phyloP scores from a whole-genome alignment of 2,888 invertebrate species.

The Plemyria rubiginata region DNA sequence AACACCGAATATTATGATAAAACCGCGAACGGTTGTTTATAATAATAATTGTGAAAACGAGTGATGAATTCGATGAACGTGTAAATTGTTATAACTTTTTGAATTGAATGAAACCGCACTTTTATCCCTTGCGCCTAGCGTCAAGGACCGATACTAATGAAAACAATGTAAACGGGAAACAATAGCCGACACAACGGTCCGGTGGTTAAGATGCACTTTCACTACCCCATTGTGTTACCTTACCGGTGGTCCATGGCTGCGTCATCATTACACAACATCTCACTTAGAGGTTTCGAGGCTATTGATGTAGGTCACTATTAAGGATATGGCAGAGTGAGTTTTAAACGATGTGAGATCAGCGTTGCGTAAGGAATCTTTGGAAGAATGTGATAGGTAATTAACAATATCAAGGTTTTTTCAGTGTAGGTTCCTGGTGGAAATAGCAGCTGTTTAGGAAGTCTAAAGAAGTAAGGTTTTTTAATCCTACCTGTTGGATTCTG shows the following conservation, averaged over 20 bases:
- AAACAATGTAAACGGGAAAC: conserved; percentile 77
- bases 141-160: conserved; percentile 71
- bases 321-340: conserved; percentile 46
- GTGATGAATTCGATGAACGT: neutral
- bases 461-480: too few species aligned
- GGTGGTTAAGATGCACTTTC: conserved; percentile 77
- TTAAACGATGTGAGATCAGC: conserved; percentile 37
- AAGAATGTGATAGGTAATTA: conserved; percentile 37
- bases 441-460: conserved; percentile 1
- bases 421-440: neutral
- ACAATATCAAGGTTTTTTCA: conserved; percentile 34
- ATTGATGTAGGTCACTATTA: conserved; percentile 55
- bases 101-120: neutral
- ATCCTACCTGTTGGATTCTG: too few species aligned
- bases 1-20: neutral
- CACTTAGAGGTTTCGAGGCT: conserved; percentile 44
- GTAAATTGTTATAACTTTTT: neutral
- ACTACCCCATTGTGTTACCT: conserved; percentile 77
- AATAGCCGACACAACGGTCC: conserved; percentile 72
- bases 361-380: conserved; percentile 36
- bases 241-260: conserved; percentile 67
- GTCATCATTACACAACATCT: conserved; percentile 67
- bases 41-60: neutral
- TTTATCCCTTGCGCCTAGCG: conserved; percentile 61
- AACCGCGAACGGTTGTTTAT: neutral